Evolutionary conservation across 2,113 vertebrate species (phyloP).

Genomic region (Neodon shergylaensis): DNA sequence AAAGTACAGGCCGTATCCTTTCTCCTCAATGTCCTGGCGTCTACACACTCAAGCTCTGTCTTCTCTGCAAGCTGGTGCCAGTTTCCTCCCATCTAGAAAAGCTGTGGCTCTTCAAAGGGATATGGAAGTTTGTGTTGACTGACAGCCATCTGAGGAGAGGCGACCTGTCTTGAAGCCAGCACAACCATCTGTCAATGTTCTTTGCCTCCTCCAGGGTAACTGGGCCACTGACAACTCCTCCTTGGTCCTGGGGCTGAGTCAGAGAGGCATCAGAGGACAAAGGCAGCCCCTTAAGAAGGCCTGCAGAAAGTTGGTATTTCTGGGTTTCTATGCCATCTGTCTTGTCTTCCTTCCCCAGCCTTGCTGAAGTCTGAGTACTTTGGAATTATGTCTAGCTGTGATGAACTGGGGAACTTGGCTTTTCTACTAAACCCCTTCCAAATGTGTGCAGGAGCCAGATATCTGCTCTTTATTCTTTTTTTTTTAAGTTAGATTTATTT

Average conservation of each 20-base stretch:
- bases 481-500: background rate
- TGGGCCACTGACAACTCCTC: background rate
- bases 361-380: background rate
- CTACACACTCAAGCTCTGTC: conserved; percentile 14
- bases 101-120: conserved; percentile 40
- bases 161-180: background rate
- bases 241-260: background rate
- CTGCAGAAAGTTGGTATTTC: background rate
- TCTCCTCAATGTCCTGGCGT: background rate
- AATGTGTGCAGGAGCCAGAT: background rate
- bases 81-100: conserved; percentile 44
- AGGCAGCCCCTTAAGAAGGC: background rate
- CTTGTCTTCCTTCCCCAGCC: background rate
- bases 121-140: background rate
- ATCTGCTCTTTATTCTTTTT: background rate
- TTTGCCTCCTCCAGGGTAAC: background rate
- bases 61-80: conserved; percentile 4
- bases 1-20: conserved; percentile 31
- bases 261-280: background rate
- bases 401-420: background rate
- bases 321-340: background rate
- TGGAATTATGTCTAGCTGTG: background rate
- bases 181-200: background rate
- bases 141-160: conserved; percentile 28
- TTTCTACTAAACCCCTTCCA: background rate